Percentiles rank a stretch among this genome's conserved stretches.
These are phyloP conservation scores for Phoxinus dragarum DNA, from an alignment of 2,797 vertebrate species.

Conservation along the genomic window DNA sequence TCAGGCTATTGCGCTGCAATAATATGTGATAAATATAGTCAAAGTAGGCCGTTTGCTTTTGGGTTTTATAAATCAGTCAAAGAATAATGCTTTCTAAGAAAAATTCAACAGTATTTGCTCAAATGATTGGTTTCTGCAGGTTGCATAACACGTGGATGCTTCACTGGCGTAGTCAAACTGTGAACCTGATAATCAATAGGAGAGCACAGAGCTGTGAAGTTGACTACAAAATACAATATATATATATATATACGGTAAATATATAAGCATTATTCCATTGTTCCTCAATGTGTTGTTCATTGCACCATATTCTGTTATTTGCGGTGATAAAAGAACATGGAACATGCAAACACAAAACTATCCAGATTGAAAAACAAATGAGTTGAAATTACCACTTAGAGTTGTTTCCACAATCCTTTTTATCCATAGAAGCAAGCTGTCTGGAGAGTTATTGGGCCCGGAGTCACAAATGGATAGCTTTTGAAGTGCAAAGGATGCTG, in stretches of 20 bases:
- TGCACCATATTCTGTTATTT: conserved; percentile 2
- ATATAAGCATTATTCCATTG: background rate
- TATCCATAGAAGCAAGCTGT: conserved; percentile 40
- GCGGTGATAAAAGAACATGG: conserved; percentile 6
- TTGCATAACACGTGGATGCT: background rate
- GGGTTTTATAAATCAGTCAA: background rate
- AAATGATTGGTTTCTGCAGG: conserved; percentile 11
- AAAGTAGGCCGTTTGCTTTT: background rate
- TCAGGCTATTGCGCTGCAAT: background rate
- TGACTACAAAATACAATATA: background rate
- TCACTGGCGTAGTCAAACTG: background rate
- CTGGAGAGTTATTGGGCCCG: conserved; percentile 41
- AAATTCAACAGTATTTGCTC: background rate
- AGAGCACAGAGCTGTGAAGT: conserved; percentile 14
- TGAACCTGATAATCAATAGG: conserved; percentile 1
- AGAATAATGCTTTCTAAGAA: background rate
- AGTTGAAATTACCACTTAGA: conserved; percentile 43
- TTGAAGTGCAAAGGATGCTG: conserved; percentile 49
- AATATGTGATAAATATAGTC: background rate
- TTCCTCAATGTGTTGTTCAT: background rate
- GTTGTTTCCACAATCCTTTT: conserved; percentile 42
- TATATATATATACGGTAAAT: background rate
- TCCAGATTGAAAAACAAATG: conserved; percentile 38
- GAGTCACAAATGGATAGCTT: conserved; percentile 46
- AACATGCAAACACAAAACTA: conserved; percentile 35